Evolutionary conservation across 2,797 vertebrate genomes (phyloP).

Genomic region (Vespertilio murinus): DNA sequence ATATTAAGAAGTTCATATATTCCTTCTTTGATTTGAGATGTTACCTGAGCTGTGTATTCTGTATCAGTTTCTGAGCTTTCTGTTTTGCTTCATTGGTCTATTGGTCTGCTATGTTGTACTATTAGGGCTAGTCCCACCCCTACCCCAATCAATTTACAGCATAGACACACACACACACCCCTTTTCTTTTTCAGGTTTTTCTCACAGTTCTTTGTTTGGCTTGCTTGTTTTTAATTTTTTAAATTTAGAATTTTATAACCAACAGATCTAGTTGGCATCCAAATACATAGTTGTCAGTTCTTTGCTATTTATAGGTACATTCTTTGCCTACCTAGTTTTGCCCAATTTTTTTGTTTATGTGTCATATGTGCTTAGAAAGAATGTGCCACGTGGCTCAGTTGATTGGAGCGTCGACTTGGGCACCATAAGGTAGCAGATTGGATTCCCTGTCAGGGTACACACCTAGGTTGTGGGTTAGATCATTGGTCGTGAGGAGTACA

Average conservation of each 20-base stretch:
- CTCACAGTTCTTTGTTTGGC: background rate
- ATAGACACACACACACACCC: background rate
- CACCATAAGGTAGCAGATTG: background rate
- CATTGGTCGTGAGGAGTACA: background rate
- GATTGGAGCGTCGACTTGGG: background rate
- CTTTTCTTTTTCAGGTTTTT: background rate
- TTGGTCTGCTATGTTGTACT: background rate
- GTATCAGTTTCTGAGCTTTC: background rate
- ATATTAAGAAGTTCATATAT: conserved; percentile 9
- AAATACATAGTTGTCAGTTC: background rate
- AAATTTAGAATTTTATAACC: background rate
- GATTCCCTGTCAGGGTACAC: background rate
- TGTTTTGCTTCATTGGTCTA: background rate
- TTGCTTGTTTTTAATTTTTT: conserved; percentile 36
- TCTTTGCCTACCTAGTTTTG: background rate
- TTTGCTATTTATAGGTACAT: background rate
- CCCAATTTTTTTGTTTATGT: background rate
- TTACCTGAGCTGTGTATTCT: background rate
- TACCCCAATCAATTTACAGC: background rate
- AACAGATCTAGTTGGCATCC: background rate
- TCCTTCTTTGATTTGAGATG: background rate
- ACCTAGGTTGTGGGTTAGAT: background rate
- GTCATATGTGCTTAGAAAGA: background rate
- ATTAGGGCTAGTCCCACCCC: background rate
- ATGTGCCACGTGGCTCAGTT: background rate